phyloP scores from a whole-genome alignment of 2,888 invertebrate species.

The Monoplex corrugatus region DNA sequence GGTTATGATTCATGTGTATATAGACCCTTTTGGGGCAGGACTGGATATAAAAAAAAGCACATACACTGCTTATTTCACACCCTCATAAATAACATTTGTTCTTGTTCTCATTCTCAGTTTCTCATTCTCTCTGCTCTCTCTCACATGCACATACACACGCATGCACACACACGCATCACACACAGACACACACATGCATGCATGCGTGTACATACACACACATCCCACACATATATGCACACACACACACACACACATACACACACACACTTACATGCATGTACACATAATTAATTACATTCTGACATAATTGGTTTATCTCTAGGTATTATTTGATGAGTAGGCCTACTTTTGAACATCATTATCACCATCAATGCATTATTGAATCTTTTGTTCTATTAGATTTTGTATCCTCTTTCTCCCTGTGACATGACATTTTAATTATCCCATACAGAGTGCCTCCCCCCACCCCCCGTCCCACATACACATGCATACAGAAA shows the following conservation, averaged over 20 bases:
- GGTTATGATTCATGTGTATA: too few species aligned
- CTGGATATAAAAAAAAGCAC: too few species aligned
- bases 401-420: not conserved
- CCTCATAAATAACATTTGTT: too few species aligned
- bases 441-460: too few species aligned
- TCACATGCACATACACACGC: not conserved
- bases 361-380: not conserved
- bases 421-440: not conserved
- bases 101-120: not conserved
- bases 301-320: not conserved
- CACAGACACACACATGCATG: not conserved
- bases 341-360: not conserved
- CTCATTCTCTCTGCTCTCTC: not conserved
- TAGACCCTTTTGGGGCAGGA: too few species aligned
- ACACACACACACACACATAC: not conserved
- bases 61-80: too few species aligned
- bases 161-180: not conserved
- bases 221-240: slow-evolving; percentile 2
- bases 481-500: too few species aligned
- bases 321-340: not conserved
- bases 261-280: not conserved
- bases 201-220: not conserved
- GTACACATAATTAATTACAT: not conserved
- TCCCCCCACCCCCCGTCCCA: too few species aligned
- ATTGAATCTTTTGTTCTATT: not conserved